phyloP scores from a whole-genome alignment of 2,797 vertebrate species.

The Sebastes minor region DNA sequence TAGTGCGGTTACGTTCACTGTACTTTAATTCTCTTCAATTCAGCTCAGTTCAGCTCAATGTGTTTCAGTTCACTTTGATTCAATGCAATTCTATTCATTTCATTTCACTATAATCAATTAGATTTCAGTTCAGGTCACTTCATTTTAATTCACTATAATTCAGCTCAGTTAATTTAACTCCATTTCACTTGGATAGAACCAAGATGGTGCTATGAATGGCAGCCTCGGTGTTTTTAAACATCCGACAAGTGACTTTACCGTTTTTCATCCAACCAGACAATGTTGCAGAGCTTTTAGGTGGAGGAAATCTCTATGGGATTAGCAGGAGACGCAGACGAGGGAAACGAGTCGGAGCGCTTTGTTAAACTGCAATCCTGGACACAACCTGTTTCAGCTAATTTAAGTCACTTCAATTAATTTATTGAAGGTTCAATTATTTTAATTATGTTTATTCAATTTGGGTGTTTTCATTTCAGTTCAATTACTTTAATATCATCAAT shows the following conservation, averaged over 20 bases:
- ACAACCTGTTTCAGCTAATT: background rate
- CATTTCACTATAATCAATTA: background rate
- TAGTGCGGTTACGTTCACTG: background rate
- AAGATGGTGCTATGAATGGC: no score
- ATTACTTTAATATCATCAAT: background rate
- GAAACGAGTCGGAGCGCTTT: no score
- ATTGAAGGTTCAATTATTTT: background rate
- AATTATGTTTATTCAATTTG: background rate
- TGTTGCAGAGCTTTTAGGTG: no score
- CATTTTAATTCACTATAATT: background rate
- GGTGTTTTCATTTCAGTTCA: background rate
- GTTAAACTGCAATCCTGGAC: no score
- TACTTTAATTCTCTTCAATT: background rate
- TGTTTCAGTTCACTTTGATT: background rate
- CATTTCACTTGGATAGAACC: no score
- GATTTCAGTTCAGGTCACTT: background rate
- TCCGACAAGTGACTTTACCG: no score
- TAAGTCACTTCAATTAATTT: background rate
- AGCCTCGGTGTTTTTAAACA: no score
- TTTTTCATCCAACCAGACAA: no score
- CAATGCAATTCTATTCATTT: background rate
- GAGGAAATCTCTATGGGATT: no score
- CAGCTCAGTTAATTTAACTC: background rate
- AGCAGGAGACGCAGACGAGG: no score
- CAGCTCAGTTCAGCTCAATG: background rate